Conservation (phyloP, 2,888 invertebrate species). For the Cephus spinipes region DNA sequence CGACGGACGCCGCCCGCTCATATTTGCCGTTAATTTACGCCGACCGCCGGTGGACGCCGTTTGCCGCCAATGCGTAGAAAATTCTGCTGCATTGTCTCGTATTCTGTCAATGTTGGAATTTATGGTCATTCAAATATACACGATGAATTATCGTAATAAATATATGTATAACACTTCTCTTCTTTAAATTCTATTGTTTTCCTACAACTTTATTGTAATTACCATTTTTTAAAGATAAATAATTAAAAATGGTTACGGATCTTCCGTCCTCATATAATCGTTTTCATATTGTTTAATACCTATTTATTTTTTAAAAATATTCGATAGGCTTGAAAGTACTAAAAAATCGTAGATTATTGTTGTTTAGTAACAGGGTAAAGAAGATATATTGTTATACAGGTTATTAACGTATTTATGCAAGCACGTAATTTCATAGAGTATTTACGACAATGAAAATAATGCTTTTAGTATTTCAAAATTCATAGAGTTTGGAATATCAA, state of each 20-base stretch:
- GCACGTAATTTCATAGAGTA: neutral
- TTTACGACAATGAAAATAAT: neutral
- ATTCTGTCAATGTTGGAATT: neutral
- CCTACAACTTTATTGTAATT: neutral
- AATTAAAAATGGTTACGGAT: neutral
- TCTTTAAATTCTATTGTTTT: neutral
- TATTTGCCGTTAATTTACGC: conserved; percentile 9
- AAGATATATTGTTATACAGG: neutral
- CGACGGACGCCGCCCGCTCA: conserved; percentile 37
- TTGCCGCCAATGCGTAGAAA: conserved; percentile 49
- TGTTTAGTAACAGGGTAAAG: neutral
- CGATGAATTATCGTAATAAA: neutral
- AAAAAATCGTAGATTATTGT: no score
- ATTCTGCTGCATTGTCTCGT: neutral
- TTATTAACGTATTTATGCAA: neutral
- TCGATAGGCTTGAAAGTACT: neutral
- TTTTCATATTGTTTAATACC: neutral
- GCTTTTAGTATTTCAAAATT: neutral
- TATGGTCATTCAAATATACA: neutral
- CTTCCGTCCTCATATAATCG: neutral
- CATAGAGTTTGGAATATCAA: neutral
- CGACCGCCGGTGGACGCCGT: conserved; percentile 26
- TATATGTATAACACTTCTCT: neutral
- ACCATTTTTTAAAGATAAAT: neutral
- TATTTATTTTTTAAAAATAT: neutral